Conservation (phyloP, 2,888 invertebrate species). For the Drosophila cognata region DNA sequence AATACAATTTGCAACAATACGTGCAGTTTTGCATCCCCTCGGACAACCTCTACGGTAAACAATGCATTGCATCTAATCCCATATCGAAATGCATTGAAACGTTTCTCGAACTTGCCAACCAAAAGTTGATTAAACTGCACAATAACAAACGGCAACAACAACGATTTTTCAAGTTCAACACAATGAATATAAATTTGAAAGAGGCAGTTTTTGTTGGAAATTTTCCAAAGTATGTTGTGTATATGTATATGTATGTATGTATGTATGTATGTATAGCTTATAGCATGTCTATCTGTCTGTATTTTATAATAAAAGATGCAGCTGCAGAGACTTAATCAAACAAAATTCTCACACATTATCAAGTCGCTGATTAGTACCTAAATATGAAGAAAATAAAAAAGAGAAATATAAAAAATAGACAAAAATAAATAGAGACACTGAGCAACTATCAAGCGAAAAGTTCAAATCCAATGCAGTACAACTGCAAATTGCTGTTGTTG, state of each 20-base stretch:
- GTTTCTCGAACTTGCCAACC: constrained; percentile 71
- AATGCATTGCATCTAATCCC: constrained; percentile 47
- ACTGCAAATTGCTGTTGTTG: constrained; percentile 38
- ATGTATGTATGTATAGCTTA: not conserved
- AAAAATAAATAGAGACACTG: constrained; percentile 10
- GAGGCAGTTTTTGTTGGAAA: constrained; percentile 71
- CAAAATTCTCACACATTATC: constrained; percentile 71
- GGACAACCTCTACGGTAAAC: constrained; percentile 21
- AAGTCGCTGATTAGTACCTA: constrained; percentile 49
- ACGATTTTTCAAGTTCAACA: constrained; percentile 73
- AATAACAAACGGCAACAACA: constrained; percentile 74
- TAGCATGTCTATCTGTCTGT: constrained; percentile 2
- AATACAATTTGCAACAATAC: constrained; percentile 26
- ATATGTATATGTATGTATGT: not conserved
- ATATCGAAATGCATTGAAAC: constrained; percentile 74
- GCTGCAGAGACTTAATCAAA: constrained; percentile 48
- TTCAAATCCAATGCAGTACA: constrained; percentile 51
- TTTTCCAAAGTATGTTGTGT: constrained; percentile 53
- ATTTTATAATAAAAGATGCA: constrained; percentile 47
- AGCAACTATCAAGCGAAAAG: constrained; percentile 61
- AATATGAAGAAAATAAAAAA: constrained; percentile 15
- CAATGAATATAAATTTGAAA: constrained; percentile 75
- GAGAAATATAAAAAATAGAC: not conserved
- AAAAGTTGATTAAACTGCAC: constrained; percentile 81
- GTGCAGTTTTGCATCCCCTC: constrained; percentile 16